Percentiles rank a stretch among this genome's conserved stretches.
Evolutionary conservation across 2,797 vertebrate genomes (phyloP).

Genomic region (Protonibea diacanthus): DNA sequence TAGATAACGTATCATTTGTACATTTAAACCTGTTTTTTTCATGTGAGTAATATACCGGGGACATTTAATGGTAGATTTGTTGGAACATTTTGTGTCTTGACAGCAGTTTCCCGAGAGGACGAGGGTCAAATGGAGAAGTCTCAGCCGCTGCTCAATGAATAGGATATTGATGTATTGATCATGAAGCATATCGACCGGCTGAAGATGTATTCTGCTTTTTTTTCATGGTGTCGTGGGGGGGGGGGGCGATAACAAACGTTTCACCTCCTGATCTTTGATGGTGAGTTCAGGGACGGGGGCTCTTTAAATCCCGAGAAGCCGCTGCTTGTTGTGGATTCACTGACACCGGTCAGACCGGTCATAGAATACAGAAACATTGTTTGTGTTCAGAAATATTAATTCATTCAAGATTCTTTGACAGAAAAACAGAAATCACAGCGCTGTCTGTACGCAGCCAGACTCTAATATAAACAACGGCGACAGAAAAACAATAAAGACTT

Average conservation of each 20-base stretch:
- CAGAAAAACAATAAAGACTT: background rate
- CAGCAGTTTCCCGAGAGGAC: background rate
- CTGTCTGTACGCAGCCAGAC: background rate
- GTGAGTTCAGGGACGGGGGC: background rate
- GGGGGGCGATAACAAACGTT: background rate
- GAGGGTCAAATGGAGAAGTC: background rate
- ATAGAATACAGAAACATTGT: background rate
- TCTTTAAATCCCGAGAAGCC: background rate
- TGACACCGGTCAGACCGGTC: background rate
- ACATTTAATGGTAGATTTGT: too few species aligned
- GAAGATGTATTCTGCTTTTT: too few species aligned
- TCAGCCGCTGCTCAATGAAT: background rate
- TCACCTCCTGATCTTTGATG: background rate
- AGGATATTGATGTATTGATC: constrained; percentile 11
- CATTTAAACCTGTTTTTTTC: too few species aligned
- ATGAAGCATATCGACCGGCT: background rate
- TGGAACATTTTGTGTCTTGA: background rate
- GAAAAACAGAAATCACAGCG: background rate
- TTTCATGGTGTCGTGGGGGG: background rate
- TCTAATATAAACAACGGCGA: background rate
- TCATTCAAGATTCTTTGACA: background rate
- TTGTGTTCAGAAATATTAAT: background rate
- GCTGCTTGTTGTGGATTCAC: too few species aligned
- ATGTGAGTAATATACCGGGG: too few species aligned
- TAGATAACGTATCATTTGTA: too few species aligned